Base-by-base conservation (phyloP, 2,113 vertebrate species). In the Vimba vimba region DNA sequence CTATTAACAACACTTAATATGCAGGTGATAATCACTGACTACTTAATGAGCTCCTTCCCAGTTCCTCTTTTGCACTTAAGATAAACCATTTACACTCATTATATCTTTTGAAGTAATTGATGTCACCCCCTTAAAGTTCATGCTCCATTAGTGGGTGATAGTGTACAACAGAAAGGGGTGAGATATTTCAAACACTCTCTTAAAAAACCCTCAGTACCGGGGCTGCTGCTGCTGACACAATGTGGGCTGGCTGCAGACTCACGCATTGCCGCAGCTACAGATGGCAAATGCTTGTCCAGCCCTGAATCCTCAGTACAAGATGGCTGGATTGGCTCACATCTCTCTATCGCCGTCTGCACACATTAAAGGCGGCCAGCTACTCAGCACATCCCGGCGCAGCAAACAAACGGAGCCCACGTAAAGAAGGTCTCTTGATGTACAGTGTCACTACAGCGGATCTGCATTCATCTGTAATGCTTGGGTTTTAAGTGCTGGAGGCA, bases 261-360 rank as follows among this genome's bases (percentile, higher is more conserved):
- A 86, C 82, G 82, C 71, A 69, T 85, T 82, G 90, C 90, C 87
- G 87, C 90, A 84, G 92, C 90, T 92, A 93, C 95, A 95, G 94
- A 95, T 94, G 95, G 94, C 90, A 86, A 88, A 68, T 89, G 82
- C 82, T 82, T 82, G 90, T 92, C 92, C 93, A 92, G 91, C 92
- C 91, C 93, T 91, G 88, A 92, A 93, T 91, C 83, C 87, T 89
- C 91, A 90, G 91, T 91, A 93, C 92, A 93, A 94, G 93, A 94
- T 92, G 94, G 82, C 92, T 93, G 93, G 93, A 93, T 89, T 87
- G 87, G 90, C 92, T 94, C 92, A 91, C 89, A 83, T 90, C 93
- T 89, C 91, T 89, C 87, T 87, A 89, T 91, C 89, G 89, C 92
- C 91, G 92, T 90, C 91, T 93, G 92, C 92, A 94, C 91, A 93